Conservation (phyloP, 2,113 vertebrate genomes). For the Sigmodon hispidus region DNA sequence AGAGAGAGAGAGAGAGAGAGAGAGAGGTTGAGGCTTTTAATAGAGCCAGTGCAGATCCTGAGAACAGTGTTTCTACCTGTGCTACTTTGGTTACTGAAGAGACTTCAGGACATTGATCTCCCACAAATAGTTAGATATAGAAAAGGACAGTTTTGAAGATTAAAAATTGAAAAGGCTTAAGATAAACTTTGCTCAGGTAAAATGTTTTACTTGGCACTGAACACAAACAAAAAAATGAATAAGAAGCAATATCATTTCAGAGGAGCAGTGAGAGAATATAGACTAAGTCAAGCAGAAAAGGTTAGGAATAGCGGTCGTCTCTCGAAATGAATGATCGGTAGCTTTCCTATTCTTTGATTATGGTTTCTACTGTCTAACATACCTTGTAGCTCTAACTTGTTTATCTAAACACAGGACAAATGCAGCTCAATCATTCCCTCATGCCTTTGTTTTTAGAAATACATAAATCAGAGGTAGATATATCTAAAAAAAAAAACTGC, state of each 20-base stretch:
- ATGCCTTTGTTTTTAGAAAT: conserved; percentile 39
- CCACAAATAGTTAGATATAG: not conserved
- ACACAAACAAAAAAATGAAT: not conserved
- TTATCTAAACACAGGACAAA: not conserved
- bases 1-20: too few relatives aligned
- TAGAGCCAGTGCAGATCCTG: not conserved
- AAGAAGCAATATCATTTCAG: not conserved
- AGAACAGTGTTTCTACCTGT: not conserved
- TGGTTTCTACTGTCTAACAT: not conserved
- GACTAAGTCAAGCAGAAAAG: not conserved
- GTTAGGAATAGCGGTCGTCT: not conserved
- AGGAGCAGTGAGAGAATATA: not conserved
- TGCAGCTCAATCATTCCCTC: not conserved
- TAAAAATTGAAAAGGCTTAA: not conserved
- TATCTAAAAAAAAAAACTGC: conserved; percentile 31
- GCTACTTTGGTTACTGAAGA: not conserved
- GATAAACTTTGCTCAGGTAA: not conserved
- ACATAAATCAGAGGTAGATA: not conserved
- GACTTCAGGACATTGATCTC: not conserved
- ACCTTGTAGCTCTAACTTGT: not conserved
- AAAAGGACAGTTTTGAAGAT: not conserved
- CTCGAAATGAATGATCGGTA: not conserved
- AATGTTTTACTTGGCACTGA: not conserved
- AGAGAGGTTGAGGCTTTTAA: not conserved
- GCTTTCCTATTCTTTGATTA: not conserved